These are phyloP conservation scores for Porites australiensis DNA, from an alignment of 64 coral and sea anemone species.

Conservation along the genomic window DNA sequence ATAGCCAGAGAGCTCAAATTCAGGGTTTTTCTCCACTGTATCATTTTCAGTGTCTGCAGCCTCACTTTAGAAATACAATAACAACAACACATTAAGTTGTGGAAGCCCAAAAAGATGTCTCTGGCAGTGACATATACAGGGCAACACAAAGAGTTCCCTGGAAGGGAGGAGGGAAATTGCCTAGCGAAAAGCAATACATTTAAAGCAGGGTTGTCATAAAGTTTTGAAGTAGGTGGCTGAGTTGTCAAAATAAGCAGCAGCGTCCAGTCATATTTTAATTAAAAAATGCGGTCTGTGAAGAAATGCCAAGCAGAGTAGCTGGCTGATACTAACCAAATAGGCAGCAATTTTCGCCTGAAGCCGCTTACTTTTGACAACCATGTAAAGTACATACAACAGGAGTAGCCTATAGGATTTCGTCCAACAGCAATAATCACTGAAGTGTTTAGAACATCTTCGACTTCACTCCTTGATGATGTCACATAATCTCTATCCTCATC, in stretches of 20 bases:
- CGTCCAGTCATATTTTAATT: slow-evolving; percentile 22
- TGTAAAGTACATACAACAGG: slow-evolving; percentile 25
- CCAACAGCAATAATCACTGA: slow-evolving; percentile 4
- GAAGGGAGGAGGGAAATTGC: slow-evolving; percentile 23
- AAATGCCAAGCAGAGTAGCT: background rate
- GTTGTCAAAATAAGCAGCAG: too few relatives aligned
- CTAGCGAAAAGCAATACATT: slow-evolving; percentile 16
- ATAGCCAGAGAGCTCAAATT: background rate
- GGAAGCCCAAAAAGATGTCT: background rate
- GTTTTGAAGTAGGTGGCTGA: background rate
- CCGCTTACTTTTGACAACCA: slow-evolving; percentile 11
- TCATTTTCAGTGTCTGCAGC: background rate
- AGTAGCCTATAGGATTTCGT: slow-evolving; percentile 13
- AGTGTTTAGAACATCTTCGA: background rate
- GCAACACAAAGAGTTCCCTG: slow-evolving; percentile 6
- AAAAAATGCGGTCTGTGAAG: slow-evolving; percentile 11
- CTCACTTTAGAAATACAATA: slow-evolving; percentile 16
- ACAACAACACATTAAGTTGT: background rate
- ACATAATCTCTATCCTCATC: slow-evolving; percentile 25
- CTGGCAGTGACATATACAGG: slow-evolving; percentile 17
- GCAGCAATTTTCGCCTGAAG: slow-evolving; percentile 10
- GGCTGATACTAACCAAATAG: background rate
- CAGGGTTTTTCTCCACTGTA: background rate
- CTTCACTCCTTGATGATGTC: slow-evolving; percentile 16
- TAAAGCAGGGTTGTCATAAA: slow-evolving; percentile 10